Conservation (phyloP, 2,113 vertebrate species). For the Naja naja region DNA sequence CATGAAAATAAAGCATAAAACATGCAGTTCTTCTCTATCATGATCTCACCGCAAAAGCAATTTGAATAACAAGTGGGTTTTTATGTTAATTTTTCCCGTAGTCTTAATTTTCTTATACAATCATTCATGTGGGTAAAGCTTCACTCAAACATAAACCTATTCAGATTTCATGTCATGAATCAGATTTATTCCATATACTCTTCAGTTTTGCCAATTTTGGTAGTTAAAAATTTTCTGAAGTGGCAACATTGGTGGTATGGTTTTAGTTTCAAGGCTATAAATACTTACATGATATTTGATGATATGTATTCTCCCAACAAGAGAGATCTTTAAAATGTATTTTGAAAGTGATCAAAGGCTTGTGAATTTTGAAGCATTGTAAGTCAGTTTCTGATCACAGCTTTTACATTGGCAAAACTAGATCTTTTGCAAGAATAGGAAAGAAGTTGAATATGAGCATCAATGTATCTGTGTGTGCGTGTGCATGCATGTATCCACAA, state of each 20-base stretch:
- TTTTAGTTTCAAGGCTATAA: not conserved
- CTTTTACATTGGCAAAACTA: not conserved
- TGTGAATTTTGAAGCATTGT: not conserved
- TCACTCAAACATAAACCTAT: fast-evolving
- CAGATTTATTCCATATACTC: not conserved
- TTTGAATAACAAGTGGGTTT: not conserved
- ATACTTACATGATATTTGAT: not conserved
- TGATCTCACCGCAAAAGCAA: not conserved
- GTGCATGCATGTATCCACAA: not conserved
- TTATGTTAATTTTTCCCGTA: not conserved
- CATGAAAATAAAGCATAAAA: not conserved
- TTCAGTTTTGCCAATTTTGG: not conserved
- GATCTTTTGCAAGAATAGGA: not conserved
- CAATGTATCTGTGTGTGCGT: not conserved
- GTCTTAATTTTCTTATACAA: not conserved
- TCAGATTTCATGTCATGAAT: not conserved
- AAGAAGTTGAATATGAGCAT: not conserved
- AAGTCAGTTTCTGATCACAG: not conserved
- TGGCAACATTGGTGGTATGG: not conserved
- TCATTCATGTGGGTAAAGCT: not conserved
- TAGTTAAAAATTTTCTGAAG: not conserved
- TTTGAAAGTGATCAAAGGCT: not conserved
- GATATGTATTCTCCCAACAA: not conserved
- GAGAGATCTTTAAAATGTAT: not conserved
- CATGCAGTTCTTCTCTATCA: not conserved